Base-by-base conservation (phyloP, 2,888 invertebrate species). In the Tholera decimalis region DNA sequence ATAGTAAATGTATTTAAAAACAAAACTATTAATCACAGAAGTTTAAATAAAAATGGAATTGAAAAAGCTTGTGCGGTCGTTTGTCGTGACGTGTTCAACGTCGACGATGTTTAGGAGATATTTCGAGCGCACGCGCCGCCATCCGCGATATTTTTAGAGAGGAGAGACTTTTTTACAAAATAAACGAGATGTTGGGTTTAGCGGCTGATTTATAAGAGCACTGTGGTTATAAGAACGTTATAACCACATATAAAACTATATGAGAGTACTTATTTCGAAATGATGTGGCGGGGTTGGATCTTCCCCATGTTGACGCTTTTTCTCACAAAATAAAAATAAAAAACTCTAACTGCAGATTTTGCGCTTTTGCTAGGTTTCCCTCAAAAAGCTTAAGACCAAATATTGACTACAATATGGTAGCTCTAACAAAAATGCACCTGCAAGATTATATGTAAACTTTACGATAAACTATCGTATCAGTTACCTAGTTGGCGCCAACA, bases 121-220 rank as follows among this genome's bases (percentile, higher is more conserved):
- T 93, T 94, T 91, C 85, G 84, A 88, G 90, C 86, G 77, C 73
- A 80, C 87, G 89, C 93, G 93, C 92, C 90, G 89, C 91, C 89
- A 87, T 83, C 85, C 88, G 86, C 79, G 88, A 79, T 95, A 95
- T 95, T 93, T 95, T 92, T 95, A 94, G 94, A 91, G 88, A 88
- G 86, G 91, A 91, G 92, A 88, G 91, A 92, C 91, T 91, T 94
- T n/a, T 93, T 93, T 93, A 94, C 92, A 93, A 94, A 94, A 94
- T 93, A 93, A 91, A 93, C 91, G 82, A 79, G 89, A 89, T 89
- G 87, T 90, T 91, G 86, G 88, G 85, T 88, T 89, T 89, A 89
- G 86, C 78, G 71, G 84, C 85, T 90, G 91, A 92, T 91, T 91
- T 92, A 90, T 89, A 88, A 85, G 85, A 88, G 76, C 50, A 63